phyloP scores from a whole-genome alignment of 2,113 vertebrate genomes.

The Crotalus horridus region DNA sequence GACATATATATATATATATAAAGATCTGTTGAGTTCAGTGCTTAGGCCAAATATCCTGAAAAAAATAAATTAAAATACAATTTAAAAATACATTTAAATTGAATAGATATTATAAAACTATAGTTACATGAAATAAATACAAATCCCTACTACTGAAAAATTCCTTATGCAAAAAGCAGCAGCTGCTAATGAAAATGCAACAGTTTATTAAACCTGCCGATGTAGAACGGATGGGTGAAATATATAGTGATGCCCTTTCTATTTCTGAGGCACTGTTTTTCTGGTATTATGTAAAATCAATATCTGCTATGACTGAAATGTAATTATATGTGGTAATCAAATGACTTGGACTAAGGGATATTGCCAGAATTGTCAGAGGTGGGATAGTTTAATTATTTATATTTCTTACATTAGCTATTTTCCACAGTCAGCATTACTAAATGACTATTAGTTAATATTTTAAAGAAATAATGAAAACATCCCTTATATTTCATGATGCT shows the following conservation, averaged over 20 bases:
- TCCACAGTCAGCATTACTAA: not conserved
- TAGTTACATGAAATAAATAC: not conserved
- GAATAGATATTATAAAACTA: not conserved
- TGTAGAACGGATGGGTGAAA: not conserved
- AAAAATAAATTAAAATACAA: not conserved
- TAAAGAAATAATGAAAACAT: not conserved
- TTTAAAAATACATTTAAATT: not conserved
- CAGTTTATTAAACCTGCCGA: not conserved
- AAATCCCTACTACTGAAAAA: not conserved
- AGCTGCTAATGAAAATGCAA: not conserved
- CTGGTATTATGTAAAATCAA: not conserved
- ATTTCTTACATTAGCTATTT: not conserved
- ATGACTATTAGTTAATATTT: not conserved
- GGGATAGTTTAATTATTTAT: not conserved
- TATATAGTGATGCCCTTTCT: not conserved
- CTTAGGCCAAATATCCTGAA: not conserved
- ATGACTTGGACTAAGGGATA: not conserved
- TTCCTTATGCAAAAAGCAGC: not conserved
- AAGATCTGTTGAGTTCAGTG: not conserved
- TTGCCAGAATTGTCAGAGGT: not conserved
- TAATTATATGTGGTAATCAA: not conserved
- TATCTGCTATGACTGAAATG: not conserved
- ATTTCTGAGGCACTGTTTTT: not conserved
- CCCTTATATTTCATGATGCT: not conserved
- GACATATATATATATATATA: too few relatives aligned